phyloP scores from a whole-genome alignment of 2,888 invertebrate species.

The Prosopocoilus inquinatus region DNA sequence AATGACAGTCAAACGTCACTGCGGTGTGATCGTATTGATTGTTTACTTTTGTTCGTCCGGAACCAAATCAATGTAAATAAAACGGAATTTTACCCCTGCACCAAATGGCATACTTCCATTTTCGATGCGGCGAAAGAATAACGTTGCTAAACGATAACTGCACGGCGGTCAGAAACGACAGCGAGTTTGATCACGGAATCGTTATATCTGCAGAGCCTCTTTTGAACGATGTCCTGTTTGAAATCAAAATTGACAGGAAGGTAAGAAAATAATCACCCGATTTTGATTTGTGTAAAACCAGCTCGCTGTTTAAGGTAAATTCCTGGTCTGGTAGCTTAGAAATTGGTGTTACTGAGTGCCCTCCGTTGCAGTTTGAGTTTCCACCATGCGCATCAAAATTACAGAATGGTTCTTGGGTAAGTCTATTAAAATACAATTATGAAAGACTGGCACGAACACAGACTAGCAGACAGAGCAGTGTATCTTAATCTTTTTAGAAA shows the following conservation, averaged over 20 bases:
- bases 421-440: slow-evolving; percentile 6
- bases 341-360: slow-evolving; percentile 70
- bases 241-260: slow-evolving; percentile 86
- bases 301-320: slow-evolving; percentile 60
- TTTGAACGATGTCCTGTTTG: slow-evolving; percentile 78
- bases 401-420: slow-evolving; percentile 80
- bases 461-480: no score
- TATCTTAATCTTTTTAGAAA: no score
- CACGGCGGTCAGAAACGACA: slow-evolving; percentile 76
- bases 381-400: slow-evolving; percentile 77
- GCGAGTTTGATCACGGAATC: slow-evolving; percentile 86
- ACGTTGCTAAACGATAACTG: slow-evolving; percentile 79
- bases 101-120: slow-evolving; percentile 65
- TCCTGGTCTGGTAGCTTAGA: slow-evolving; percentile 77
- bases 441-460: no score
- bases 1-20: no score
- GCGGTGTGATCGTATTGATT: no score
- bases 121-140: slow-evolving; percentile 81
- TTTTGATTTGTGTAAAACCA: background rate
- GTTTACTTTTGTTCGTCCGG: no score
- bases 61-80: no score
- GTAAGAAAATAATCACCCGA: slow-evolving; percentile 52
- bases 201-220: slow-evolving; percentile 80
- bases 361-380: slow-evolving; percentile 66
- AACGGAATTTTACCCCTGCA: no score